Evolutionary conservation across 2,113 vertebrate species (phyloP).

Genomic region (Passer domesticus): DNA sequence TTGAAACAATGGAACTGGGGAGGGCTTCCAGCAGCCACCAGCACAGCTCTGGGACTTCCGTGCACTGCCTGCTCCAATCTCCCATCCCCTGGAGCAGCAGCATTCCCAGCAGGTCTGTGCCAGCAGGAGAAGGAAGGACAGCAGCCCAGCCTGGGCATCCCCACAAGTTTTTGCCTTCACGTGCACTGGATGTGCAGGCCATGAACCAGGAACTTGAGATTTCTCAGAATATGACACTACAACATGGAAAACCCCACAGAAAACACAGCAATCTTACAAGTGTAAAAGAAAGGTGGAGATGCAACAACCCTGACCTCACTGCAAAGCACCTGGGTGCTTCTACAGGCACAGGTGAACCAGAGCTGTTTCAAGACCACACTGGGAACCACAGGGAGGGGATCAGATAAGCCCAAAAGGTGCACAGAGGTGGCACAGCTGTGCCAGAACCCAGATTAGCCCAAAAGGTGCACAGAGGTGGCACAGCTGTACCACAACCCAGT

Average conservation of each 20-base stretch:
- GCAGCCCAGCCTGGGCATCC: not conserved
- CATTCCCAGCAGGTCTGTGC: not conserved
- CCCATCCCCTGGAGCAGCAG: not conserved
- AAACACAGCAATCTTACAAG: not conserved
- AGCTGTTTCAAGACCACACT: accelerated
- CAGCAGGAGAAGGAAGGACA: not conserved
- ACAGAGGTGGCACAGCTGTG: not conserved
- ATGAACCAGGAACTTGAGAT: not conserved
- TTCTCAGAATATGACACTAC: not conserved
- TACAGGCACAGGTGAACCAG: not conserved
- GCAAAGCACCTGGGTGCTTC: not conserved
- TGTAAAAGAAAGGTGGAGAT: accelerated
- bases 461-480: not conserved
- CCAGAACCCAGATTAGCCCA: not conserved
- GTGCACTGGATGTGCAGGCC: not conserved
- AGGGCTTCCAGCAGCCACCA: constrained; percentile 25
- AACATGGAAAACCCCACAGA: not conserved
- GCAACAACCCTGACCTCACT: not conserved
- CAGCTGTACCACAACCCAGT: not conserved
- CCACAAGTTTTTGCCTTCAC: not conserved
- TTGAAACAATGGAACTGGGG: constrained; percentile 26
- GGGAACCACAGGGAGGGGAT: accelerated
- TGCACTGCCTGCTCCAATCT: not conserved
- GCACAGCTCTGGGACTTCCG: not conserved
- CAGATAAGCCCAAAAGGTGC: not conserved